Conservation (phyloP, 2,113 vertebrate species). For the Colossoma macropomum region DNA sequence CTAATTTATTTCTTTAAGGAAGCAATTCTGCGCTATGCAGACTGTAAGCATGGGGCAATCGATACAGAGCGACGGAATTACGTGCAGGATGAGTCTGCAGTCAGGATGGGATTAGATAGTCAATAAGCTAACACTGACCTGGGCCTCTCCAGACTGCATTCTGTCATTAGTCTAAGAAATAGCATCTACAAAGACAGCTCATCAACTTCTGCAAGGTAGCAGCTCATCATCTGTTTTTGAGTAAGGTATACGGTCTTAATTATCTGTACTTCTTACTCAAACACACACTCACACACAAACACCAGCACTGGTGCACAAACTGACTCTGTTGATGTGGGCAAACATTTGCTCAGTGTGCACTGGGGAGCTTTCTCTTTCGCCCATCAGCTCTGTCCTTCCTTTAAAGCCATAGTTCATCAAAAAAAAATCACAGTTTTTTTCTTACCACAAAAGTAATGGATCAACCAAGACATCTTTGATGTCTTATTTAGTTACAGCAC, state of each 20-base stretch:
- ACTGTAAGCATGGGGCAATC: background rate
- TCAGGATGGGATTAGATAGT: constrained; percentile 2
- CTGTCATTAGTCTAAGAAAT: background rate
- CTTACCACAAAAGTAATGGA: too few relatives aligned
- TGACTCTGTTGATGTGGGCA: background rate
- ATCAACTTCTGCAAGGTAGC: background rate
- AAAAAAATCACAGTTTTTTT: background rate
- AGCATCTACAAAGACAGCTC: constrained; percentile 7
- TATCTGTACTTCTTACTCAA: constrained; percentile 2
- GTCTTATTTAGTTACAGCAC: too few relatives aligned
- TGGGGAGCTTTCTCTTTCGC: constrained; percentile 5
- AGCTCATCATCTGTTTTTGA: background rate
- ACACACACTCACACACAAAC: background rate
- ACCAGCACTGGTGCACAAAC: constrained; percentile 16
- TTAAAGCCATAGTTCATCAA: background rate
- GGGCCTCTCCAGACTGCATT: constrained; percentile 16
- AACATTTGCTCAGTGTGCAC: constrained; percentile 16
- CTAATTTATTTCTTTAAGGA: constrained; percentile 14
- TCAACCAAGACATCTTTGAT: too few relatives aligned
- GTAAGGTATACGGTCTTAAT: background rate
- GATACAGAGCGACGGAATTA: background rate
- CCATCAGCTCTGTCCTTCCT: background rate
- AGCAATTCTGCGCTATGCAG: background rate
- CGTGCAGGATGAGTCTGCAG: background rate
- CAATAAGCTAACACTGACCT: constrained; percentile 20